Conservation (phyloP, 1,140 invertebrate genomes). For the Melipona quadrifasciata region DNA sequence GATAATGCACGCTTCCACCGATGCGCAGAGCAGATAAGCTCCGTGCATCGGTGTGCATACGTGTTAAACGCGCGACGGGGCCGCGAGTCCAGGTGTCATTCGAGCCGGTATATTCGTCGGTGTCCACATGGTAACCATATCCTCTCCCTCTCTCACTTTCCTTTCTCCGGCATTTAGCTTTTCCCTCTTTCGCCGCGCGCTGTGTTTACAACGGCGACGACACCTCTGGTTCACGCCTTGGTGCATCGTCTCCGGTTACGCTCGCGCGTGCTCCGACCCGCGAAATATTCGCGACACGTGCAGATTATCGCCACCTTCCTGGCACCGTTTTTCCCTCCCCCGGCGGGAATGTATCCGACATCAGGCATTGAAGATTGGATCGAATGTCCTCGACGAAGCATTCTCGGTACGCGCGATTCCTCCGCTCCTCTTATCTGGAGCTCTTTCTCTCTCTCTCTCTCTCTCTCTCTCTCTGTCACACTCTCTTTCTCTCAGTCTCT, state of each 20-base stretch:
- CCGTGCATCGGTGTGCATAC: slow-evolving; percentile 13
- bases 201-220: slow-evolving; percentile 56
- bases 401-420: slow-evolving; percentile 61
- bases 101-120: slow-evolving; percentile 43
- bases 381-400: slow-evolving; percentile 66
- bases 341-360: neutral
- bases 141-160: neutral
- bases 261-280: slow-evolving; percentile 66
- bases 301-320: slow-evolving; percentile 68
- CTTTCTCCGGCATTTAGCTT: neutral
- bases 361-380: slow-evolving; percentile 63
- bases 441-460: slow-evolving; percentile 15
- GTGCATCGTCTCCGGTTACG: slow-evolving; percentile 62
- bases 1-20: slow-evolving; percentile 50
- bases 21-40: slow-evolving; percentile 30
- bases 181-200: no score
- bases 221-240: slow-evolving; percentile 51
- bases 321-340: slow-evolving; percentile 30
- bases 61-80: slow-evolving; percentile 31
- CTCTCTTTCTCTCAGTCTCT: no score
- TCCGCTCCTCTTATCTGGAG: slow-evolving; percentile 54
- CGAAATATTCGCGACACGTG: slow-evolving; percentile 69
- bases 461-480: no score
- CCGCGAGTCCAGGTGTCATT: slow-evolving; percentile 52
- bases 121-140: slow-evolving; percentile 15